Base-by-base conservation (phyloP, 1,140 invertebrate species). In the Macrostomum lignano region DNA sequence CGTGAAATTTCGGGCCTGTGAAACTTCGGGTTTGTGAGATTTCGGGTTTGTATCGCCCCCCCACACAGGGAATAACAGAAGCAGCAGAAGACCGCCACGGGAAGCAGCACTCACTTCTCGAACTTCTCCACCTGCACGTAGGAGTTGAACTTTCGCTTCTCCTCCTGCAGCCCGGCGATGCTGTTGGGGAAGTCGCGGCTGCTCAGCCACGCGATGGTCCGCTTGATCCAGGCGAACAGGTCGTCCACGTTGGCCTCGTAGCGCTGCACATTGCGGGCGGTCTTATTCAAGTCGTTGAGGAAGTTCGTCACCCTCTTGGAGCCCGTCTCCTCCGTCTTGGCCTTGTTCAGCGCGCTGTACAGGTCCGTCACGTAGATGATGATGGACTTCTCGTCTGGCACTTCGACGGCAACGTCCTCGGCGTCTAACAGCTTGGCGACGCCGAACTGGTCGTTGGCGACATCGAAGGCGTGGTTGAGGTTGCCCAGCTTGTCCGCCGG, bases 361-460 rank as follows among this genome's bases (percentile, higher is more conserved):
- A 93, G 96, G 1, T 86, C 96, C 30, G 98, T 86, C 24, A 96
- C 88, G 53, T 98, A 98, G 0, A 91, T 98, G 44, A 98, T 96
- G 46, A 98, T 96, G 0, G 86, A 96, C 51, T 96, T 98, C 60
- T 98, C 91, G 56, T 98, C 91, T 1, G 88, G 88, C 61, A 81
- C 77, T 45, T 96, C 91, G 17, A 96, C 84, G 51, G 74, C 88
- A 21, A 98, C 79, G 64, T 96, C 84, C 67, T 98, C 91, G 28
- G 88, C 75, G 55, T 98, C 91, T 10, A 99, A 63, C n/a, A 99
- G 66, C 52, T 84, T 88, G 3, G 78, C 75, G 15, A 99, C 66
- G 2, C 84, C 84, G 11, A 99, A 66, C 52, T 93, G 88, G 38
- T 88, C 74, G 57, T 99, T 91, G 17, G 91, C 91, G 4, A 81